Conservation (phyloP, 2,888 invertebrate species). For the Agriotes lineatus region DNA sequence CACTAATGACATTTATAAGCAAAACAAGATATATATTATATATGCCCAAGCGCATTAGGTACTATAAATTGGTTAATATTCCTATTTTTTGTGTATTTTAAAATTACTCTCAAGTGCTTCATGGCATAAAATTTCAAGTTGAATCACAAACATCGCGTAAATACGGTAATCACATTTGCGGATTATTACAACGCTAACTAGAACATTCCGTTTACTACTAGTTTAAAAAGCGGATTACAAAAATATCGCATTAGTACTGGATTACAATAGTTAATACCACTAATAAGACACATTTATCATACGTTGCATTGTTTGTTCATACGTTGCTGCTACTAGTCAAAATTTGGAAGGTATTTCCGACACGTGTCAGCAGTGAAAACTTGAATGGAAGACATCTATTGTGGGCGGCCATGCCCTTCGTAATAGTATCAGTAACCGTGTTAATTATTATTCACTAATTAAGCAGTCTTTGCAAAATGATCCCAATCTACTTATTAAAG, state of each 20-base stretch:
- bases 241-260: slow-evolving; percentile 35
- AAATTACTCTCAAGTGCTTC: slow-evolving; percentile 10
- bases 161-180: slow-evolving; percentile 40
- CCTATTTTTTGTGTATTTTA: slow-evolving; percentile 23
- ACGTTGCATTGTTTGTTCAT: slow-evolving; percentile 40
- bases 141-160: slow-evolving; percentile 39
- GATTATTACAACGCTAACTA: slow-evolving; percentile 31
- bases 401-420: slow-evolving; percentile 13
- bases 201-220: slow-evolving; percentile 31
- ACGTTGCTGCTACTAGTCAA: slow-evolving; percentile 25
- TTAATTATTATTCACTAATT: slow-evolving; percentile 39
- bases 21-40: slow-evolving; percentile 31
- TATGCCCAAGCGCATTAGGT: slow-evolving; percentile 43
- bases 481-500: slow-evolving; percentile 36
- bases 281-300: slow-evolving; percentile 29
- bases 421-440: slow-evolving; percentile 23
- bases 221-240: slow-evolving; percentile 39
- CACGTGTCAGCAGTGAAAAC: slow-evolving; percentile 7
- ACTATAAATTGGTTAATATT: slow-evolving; percentile 40
- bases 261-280: slow-evolving; percentile 14
- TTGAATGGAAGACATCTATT: slow-evolving; percentile 42
- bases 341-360: slow-evolving; percentile 18
- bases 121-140: slow-evolving; percentile 37
- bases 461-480: slow-evolving; percentile 45
- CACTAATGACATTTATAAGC: slow-evolving; percentile 41